phyloP scores from a whole-genome alignment of 2,797 vertebrate species.

The Lagorchestes hirsutus region DNA sequence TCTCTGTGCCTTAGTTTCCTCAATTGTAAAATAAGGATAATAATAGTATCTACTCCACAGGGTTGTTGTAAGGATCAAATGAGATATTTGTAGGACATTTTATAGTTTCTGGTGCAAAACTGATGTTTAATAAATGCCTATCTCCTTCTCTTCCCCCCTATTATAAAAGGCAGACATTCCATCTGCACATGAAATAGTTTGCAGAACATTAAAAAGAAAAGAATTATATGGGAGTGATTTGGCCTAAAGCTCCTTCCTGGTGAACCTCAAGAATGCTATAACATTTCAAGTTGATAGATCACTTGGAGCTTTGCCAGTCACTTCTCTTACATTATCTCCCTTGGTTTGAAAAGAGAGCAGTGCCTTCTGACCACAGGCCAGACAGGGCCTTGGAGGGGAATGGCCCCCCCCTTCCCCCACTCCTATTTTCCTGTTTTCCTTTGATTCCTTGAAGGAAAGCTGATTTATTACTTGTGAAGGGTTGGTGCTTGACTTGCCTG shows the following conservation, averaged over 20 bases:
- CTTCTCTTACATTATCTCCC: background rate
- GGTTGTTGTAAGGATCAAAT: background rate
- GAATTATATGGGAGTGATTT: background rate
- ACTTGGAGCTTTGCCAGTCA: background rate
- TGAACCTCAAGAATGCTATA: background rate
- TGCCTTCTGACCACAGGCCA: background rate
- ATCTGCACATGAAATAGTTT: background rate
- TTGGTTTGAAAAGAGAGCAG: background rate
- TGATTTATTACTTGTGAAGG: constrained; percentile 34
- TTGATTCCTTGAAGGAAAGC: constrained; percentile 51
- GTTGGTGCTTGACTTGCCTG: constrained; percentile 29
- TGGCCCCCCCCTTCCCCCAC: background rate
- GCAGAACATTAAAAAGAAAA: background rate
- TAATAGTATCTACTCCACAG: background rate
- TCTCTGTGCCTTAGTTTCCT: background rate
- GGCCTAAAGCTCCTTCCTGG: background rate
- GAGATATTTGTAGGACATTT: background rate
- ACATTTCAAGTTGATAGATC: background rate
- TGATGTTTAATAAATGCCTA: background rate
- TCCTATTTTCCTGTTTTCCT: background rate
- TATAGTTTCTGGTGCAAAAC: background rate
- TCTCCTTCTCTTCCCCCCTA: background rate
- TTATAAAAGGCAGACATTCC: background rate
- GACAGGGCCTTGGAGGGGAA: background rate
- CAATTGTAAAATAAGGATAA: background rate